Base-by-base conservation (phyloP, 2,113 vertebrate genomes). In the Petromus typicus region DNA sequence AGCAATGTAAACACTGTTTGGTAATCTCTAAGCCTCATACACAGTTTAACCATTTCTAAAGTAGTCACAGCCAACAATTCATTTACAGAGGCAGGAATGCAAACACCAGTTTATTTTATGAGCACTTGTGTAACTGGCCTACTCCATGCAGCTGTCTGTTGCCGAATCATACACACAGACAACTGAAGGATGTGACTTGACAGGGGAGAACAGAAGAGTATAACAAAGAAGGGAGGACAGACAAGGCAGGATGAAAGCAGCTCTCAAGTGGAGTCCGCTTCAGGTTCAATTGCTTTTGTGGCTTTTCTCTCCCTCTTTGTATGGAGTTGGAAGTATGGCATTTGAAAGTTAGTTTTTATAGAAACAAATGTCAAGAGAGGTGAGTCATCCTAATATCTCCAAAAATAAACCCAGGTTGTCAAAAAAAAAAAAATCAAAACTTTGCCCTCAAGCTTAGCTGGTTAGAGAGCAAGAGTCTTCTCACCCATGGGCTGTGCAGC, bases 281-380 rank as follows among this genome's bases (percentile, higher is more conserved):
- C 2, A 1, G 48, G 32, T 92, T 96, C 92, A 57, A 8, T 57
- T 73, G 90, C 81, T 88, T 94, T 91, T 87, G 64, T 22, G 20
- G 85, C 64, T 90, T 96, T 94, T 51, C 66, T 96, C 86, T 95
- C 3, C 3, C 59, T 96, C 61, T 97, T 89, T 91, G 69, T 96
- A 73, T 89, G 96, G 61, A 96, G 59, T 94, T 97, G 66, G 81
- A 97, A 97, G 66, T 97, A 78, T 97, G 95, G 95, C 90, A 97
- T 97, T 97, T 97, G 91, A 93, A 96, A 97, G 95, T 90, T 96
- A 86, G 93, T 92, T 97, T 97, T 96, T 97, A 96, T 95, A 95
- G 97, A 97, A 96, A 97, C 71, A 96, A 96, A 95, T 96, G 95
- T 97, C 93, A 97, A 81, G 81, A 92, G 87, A 96, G 95, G 93